Conservation (phyloP, 2,888 invertebrate species). For the Ochropleura leucogaster region DNA sequence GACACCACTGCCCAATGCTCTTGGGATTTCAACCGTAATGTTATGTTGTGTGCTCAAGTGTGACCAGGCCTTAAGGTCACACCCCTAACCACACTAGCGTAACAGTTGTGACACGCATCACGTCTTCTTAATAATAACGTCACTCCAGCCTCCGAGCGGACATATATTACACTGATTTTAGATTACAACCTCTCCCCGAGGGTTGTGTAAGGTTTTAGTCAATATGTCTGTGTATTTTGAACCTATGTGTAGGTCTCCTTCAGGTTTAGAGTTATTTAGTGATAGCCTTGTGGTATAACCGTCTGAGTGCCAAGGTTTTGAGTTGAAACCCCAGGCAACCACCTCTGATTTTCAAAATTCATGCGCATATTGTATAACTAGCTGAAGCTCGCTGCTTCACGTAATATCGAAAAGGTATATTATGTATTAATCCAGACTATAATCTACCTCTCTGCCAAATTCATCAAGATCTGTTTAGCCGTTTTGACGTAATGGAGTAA, state of each 20-base stretch:
- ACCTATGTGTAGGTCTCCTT: not conserved
- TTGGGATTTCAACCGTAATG: not conserved
- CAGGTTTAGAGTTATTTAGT: not conserved
- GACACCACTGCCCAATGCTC: not conserved
- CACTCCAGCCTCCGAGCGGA: slow-evolving; percentile 42
- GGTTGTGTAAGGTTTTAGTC: slow-evolving; percentile 27
- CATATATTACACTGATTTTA: slow-evolving; percentile 58
- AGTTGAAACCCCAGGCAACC: too few relatives aligned
- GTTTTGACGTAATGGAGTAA: too few relatives aligned
- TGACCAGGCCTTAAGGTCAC: slow-evolving; percentile 1
- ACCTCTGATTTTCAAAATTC: too few relatives aligned
- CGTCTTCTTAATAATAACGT: slow-evolving; percentile 53
- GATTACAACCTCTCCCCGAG: slow-evolving; percentile 21
- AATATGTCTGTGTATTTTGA: slow-evolving; percentile 2
- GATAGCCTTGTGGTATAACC: too few relatives aligned
- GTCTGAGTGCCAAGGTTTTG: too few relatives aligned
- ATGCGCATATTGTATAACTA: too few relatives aligned
- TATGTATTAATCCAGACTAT: too few relatives aligned
- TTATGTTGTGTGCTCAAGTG: not conserved
- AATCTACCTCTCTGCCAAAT: too few relatives aligned
- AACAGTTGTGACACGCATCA: slow-evolving; percentile 57
- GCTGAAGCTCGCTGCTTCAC: too few relatives aligned
- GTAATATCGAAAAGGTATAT: too few relatives aligned
- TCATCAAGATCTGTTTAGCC: too few relatives aligned
- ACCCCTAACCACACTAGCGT: slow-evolving; percentile 35